Percentiles rank a stretch among this genome's conserved stretches.
phyloP scores from a whole-genome alignment of 2,888 invertebrate genomes.

The Sphaerophoria taeniata region DNA sequence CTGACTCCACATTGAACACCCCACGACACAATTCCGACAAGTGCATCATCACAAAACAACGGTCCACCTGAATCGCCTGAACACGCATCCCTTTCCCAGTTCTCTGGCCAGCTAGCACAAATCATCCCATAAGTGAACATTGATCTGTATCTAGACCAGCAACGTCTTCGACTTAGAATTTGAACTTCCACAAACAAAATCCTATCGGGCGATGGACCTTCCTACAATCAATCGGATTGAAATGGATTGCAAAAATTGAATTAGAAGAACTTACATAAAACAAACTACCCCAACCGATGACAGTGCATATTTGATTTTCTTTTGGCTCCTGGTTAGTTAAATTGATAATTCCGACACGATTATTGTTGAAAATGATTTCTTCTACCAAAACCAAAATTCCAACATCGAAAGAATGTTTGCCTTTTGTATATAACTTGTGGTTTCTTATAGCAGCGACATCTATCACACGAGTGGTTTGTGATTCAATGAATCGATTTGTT shows the following conservation, averaged over 20 bases:
- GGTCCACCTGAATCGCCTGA: no score
- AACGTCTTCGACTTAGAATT: background rate
- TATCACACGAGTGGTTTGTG: background rate
- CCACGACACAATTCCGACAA: no score
- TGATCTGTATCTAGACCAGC: slow-evolving; percentile 5
- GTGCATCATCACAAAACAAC: no score
- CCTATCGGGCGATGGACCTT: slow-evolving; percentile 26
- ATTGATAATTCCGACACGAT: slow-evolving; percentile 7
- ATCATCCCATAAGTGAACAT: slow-evolving; percentile 32
- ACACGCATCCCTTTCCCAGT: no score
- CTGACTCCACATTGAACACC: no score
- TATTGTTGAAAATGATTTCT: slow-evolving; percentile 14
- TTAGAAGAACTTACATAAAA: slow-evolving; percentile 28
- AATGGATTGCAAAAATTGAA: no score
- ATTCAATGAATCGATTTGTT: slow-evolving; percentile 18
- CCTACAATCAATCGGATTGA: slow-evolving; percentile 6
- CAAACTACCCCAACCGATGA: slow-evolving; percentile 52
- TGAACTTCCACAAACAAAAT: slow-evolving; percentile 18
- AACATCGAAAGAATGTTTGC: slow-evolving; percentile 15
- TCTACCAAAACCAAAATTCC: slow-evolving; percentile 33
- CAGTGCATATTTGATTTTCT: slow-evolving; percentile 8
- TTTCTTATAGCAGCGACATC: background rate
- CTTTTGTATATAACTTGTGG: background rate
- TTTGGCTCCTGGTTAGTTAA: background rate
- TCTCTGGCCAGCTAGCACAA: no score